Evolutionary conservation across 2,113 vertebrate species (phyloP).

Genomic region (Antigone vipio): DNA sequence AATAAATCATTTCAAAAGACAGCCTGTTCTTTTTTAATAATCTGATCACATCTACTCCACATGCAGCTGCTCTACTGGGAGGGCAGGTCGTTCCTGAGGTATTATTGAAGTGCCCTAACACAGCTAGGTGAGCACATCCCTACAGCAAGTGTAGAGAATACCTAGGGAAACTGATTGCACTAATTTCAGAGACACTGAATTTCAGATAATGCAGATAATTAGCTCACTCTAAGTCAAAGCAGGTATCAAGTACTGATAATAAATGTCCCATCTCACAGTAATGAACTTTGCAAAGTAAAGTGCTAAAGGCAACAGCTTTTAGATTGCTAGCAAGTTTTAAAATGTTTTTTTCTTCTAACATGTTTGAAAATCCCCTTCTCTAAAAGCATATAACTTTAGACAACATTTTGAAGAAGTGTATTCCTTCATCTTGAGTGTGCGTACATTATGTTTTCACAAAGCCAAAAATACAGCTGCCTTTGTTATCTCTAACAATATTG

Average conservation of each 20-base stretch:
- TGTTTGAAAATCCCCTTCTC: background rate
- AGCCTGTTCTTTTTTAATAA: background rate
- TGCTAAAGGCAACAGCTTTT: background rate
- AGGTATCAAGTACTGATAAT: background rate
- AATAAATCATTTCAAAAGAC: background rate
- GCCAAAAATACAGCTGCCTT: background rate
- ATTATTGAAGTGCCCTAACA: background rate
- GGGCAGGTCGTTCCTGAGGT: background rate
- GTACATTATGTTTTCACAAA: background rate
- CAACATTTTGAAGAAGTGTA: background rate
- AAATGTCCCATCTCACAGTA: background rate
- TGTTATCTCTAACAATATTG: background rate
- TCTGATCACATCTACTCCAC: constrained; percentile 1
- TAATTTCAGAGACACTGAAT: background rate
- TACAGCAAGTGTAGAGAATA: background rate
- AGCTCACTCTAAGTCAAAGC: background rate
- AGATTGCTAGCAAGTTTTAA: background rate
- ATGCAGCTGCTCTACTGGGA: background rate
- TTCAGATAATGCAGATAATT: constrained; percentile 7
- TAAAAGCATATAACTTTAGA: background rate
- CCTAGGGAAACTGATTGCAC: background rate
- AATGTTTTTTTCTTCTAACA: background rate
- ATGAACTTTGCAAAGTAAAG: background rate
- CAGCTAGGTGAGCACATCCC: background rate
- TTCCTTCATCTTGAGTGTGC: background rate